These are phyloP conservation scores for Phthorimaea operculella DNA, from an alignment of 1,140 invertebrate species.

Conservation along the genomic window DNA sequence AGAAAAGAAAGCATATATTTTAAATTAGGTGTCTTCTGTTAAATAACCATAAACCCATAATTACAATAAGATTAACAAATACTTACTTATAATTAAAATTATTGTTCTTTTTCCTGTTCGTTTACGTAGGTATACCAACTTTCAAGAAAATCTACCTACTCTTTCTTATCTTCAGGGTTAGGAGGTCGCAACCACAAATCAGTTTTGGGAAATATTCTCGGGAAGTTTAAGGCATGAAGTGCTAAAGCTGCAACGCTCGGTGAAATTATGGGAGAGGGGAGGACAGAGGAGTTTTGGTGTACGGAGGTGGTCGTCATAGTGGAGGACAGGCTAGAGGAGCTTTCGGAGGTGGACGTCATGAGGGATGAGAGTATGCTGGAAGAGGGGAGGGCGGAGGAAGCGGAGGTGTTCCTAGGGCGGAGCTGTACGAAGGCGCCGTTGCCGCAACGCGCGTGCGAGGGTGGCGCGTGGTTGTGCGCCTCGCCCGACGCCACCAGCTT, in stretches of 20 bases:
- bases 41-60: no score
- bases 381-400: no score
- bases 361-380: constrained; percentile 36
- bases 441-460: constrained; percentile 54
- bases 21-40: no score
- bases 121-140: not conserved
- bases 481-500: constrained; percentile 49
- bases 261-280: constrained; percentile 37
- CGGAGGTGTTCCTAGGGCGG: constrained; percentile 23
- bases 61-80: no score
- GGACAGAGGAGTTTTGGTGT: constrained; percentile 12
- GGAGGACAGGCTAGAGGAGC: no score
- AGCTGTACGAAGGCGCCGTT: constrained; percentile 59
- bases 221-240: constrained; percentile 47
- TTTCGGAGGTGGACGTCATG: constrained; percentile 24
- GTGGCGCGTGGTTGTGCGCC: constrained; percentile 52
- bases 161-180: constrained; percentile 41
- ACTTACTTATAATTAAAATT: not conserved
- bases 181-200: constrained; percentile 45
- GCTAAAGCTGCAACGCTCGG: constrained; percentile 39
- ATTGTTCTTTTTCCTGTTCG: not conserved
- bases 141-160: constrained; percentile 12
- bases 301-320: no score
- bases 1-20: no score
- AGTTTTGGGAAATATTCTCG: constrained; percentile 51